These are phyloP conservation scores for Gopherus evgoodei DNA, from an alignment of 2,113 vertebrate species.

Conservation along the genomic window DNA sequence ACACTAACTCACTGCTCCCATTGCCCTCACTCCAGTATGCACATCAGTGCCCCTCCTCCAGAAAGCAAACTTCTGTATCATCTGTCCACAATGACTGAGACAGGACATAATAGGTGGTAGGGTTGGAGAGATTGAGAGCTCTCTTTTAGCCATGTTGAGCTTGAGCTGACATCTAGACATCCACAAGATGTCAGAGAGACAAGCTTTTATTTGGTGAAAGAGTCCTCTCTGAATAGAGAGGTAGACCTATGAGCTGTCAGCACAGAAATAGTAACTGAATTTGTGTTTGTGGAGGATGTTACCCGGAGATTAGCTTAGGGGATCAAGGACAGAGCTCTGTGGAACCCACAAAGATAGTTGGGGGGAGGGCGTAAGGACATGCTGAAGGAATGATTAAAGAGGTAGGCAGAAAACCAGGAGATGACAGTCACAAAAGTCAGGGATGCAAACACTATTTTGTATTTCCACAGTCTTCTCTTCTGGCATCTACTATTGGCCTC, in stretches of 20 bases:
- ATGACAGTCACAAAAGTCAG: neutral
- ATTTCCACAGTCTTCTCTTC: neutral
- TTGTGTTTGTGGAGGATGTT: neutral
- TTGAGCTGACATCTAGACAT: neutral
- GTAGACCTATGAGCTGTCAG: neutral
- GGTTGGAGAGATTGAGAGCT: neutral
- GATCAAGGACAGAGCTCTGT: neutral
- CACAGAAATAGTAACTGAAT: neutral
- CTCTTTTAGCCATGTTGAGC: rapidly evolving
- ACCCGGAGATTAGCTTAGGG: neutral
- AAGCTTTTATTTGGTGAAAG: neutral
- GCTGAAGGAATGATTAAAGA: neutral
- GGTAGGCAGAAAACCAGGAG: neutral
- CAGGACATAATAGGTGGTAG: neutral
- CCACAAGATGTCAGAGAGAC: neutral
- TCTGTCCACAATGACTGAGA: neutral
- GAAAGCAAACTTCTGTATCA: no score
- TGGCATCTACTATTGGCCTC: neutral
- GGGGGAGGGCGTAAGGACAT: neutral
- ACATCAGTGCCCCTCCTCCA: no score
- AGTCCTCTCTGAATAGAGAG: neutral
- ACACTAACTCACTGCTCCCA: no score
- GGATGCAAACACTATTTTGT: rapidly evolving
- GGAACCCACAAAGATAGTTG: neutral
- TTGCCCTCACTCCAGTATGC: no score